Evolutionary conservation across 2,888 invertebrate genomes (phyloP).

Genomic region (Neocrepidodera transversa): DNA sequence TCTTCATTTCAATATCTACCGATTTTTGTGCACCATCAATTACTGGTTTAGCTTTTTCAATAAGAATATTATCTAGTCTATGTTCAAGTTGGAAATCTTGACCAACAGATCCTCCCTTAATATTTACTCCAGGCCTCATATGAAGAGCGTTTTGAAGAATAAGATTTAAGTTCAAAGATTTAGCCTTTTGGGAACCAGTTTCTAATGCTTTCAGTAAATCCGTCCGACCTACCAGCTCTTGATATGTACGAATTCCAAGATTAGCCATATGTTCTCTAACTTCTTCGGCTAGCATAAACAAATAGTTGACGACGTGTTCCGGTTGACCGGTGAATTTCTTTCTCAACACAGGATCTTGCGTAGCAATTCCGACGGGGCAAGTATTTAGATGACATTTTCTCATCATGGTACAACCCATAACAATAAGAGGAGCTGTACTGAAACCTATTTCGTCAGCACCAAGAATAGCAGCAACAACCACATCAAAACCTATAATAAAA

Average conservation of each 20-base stretch:
- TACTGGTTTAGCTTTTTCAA: constrained; percentile 75
- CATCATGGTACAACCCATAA: constrained; percentile 99
- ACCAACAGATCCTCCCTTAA: constrained; percentile 81
- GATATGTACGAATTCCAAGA: constrained; percentile 70
- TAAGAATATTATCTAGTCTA: constrained; percentile 79
- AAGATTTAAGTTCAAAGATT: constrained; percentile 81
- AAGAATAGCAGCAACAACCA: constrained; percentile 91
- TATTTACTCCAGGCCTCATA: constrained; percentile 89
- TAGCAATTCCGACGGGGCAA: constrained; percentile 98
- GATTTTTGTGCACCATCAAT: constrained; percentile 74
- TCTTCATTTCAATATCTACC: constrained; percentile 77
- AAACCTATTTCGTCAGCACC: constrained; percentile 99
- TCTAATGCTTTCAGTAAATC: constrained; percentile 84
- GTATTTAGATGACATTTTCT: constrained; percentile 99
- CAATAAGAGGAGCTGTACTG: constrained; percentile 97
- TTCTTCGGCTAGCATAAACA: constrained; percentile 98
- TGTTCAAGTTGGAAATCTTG: constrained; percentile 90
- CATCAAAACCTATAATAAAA: constrained; percentile 79
- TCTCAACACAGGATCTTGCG: constrained; percentile 94
- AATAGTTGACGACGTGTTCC: constrained; percentile 95
- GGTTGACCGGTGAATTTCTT: constrained; percentile 98
- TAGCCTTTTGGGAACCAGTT: constrained; percentile 77
- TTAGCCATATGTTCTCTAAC: constrained; percentile 90
- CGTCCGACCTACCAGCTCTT: constrained; percentile 89
- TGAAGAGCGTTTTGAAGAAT: constrained; percentile 90